A percentile compares a stretch with the other conserved stretches of the same genome.
These are phyloP conservation scores for Poeciliopsis retropinna DNA, from an alignment of 2,113 vertebrate species.

Conservation along the genomic window DNA sequence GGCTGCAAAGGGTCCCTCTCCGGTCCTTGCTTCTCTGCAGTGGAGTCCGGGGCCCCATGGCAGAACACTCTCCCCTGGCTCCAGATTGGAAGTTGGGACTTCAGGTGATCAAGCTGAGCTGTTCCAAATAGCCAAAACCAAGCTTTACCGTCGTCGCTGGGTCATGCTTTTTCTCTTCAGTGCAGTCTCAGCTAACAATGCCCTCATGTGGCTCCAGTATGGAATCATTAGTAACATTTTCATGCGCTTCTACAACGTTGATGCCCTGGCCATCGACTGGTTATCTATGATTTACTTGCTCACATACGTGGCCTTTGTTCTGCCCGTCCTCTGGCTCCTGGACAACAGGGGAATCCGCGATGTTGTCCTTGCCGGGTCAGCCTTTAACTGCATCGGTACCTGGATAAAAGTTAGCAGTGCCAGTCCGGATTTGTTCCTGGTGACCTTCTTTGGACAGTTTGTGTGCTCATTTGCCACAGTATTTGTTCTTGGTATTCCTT, in stretches of 20 bases:
- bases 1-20: conserved; percentile 25
- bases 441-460: conserved; percentile 85
- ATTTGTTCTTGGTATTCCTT: conserved; percentile 89
- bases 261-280: conserved; percentile 86
- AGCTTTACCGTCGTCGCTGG: conserved; percentile 85
- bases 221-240: conserved; percentile 87
- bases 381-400: conserved; percentile 87
- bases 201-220: conserved; percentile 92
- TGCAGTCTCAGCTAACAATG: conserved; percentile 86
- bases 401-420: conserved; percentile 90
- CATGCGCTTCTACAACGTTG: conserved; percentile 82
- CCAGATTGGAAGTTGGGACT: conserved; percentile 19
- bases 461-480: conserved; percentile 85
- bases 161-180: conserved; percentile 86
- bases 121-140: conserved; percentile 44
- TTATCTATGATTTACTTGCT: conserved; percentile 89
- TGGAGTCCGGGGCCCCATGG: conserved; percentile 52
- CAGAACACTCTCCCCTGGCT: conserved; percentile 28
- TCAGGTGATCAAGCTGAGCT: conserved; percentile 16
- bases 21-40: conserved; percentile 29
- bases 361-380: conserved; percentile 82
- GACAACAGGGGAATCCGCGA: conserved; percentile 82
- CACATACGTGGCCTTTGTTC: conserved; percentile 85
- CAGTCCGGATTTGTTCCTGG: conserved; percentile 77
- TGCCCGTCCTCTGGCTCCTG: conserved; percentile 85